These are phyloP conservation scores for Thunnus maccoyii DNA, from an alignment of 2,113 vertebrate species.

Conservation along the genomic window DNA sequence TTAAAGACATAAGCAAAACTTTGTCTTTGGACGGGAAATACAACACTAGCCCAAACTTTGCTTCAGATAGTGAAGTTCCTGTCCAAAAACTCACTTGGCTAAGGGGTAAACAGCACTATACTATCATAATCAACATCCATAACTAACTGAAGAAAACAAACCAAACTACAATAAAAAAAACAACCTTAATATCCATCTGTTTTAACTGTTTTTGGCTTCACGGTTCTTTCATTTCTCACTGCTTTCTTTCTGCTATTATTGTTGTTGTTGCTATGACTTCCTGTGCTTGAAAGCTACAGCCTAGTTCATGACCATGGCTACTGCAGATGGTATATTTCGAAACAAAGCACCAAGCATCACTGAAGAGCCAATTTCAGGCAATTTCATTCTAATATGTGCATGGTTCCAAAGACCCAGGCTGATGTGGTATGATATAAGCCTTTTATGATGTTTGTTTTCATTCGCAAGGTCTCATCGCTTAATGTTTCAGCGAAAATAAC, in stretches of 20 bases:
- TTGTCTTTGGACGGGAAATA: too few species aligned
- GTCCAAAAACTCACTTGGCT: too few species aligned
- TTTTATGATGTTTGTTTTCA: background rate
- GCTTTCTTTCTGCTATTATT: background rate
- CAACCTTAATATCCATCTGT: too few species aligned
- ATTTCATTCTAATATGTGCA: slow-evolving; percentile 13
- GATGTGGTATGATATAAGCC: background rate
- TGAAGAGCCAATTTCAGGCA: slow-evolving; percentile 6
- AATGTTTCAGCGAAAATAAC: background rate
- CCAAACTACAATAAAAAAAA: too few species aligned
- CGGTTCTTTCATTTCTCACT: background rate
- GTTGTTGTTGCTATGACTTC: background rate
- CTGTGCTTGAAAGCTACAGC: background rate
- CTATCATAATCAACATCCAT: too few species aligned
- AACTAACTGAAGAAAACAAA: too few species aligned
- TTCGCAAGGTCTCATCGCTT: background rate
- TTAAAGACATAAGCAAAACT: too few species aligned
- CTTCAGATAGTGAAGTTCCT: too few species aligned
- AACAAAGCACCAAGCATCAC: background rate
- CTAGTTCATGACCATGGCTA: background rate
- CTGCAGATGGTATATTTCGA: background rate
- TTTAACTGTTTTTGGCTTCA: too few species aligned
- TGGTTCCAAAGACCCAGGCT: background rate
- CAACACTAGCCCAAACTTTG: too few species aligned
- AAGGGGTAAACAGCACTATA: too few species aligned